These are phyloP conservation scores for Sciaenops ocellatus DNA, from an alignment of 2,797 vertebrate genomes.

Conservation along the genomic window DNA sequence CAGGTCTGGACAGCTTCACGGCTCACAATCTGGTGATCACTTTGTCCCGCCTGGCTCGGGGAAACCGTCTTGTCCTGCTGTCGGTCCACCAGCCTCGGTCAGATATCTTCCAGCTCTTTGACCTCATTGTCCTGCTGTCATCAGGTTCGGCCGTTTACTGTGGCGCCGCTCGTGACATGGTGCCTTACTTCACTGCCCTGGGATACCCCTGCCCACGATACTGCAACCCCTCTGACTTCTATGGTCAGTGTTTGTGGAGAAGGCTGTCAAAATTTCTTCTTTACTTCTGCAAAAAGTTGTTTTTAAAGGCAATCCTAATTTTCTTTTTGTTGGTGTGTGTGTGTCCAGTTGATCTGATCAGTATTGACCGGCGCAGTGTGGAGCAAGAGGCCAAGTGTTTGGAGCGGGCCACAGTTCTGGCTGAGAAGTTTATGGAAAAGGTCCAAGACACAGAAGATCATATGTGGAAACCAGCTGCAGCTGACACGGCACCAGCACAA, in stretches of 20 bases:
- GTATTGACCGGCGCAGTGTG: conserved; percentile 88
- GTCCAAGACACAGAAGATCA: conserved; percentile 87
- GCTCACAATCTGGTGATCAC: conserved; percentile 97
- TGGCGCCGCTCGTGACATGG: conserved; percentile 92
- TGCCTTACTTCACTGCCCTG: conserved; percentile 91
- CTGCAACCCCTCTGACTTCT: conserved; percentile 97
- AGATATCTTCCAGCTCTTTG: conserved; percentile 96
- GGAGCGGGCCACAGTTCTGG: conserved; percentile 85
- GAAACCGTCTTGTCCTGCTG: conserved; percentile 94
- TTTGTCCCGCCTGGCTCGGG: conserved; percentile 92
- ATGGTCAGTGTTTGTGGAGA: conserved; percentile 85
- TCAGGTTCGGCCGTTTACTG: conserved; percentile 92
- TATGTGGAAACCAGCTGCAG: conserved; percentile 88
- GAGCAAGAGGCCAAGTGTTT: conserved; percentile 89
- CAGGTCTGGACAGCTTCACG: conserved; percentile 97
- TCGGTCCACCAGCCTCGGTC: conserved; percentile 97
- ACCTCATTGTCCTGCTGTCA: conserved; percentile 93
- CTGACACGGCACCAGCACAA: conserved; percentile 22
- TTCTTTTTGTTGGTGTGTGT: conserved; percentile 16
- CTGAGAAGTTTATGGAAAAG: conserved; percentile 88
- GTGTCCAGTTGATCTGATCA: conserved; percentile 91
- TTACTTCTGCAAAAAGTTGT: neutral
- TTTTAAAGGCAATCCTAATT: neutral
- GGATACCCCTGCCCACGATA: conserved; percentile 94
- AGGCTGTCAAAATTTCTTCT: neutral